Conservation (phyloP, 2,113 vertebrate species). For the Morone chrysops region DNA sequence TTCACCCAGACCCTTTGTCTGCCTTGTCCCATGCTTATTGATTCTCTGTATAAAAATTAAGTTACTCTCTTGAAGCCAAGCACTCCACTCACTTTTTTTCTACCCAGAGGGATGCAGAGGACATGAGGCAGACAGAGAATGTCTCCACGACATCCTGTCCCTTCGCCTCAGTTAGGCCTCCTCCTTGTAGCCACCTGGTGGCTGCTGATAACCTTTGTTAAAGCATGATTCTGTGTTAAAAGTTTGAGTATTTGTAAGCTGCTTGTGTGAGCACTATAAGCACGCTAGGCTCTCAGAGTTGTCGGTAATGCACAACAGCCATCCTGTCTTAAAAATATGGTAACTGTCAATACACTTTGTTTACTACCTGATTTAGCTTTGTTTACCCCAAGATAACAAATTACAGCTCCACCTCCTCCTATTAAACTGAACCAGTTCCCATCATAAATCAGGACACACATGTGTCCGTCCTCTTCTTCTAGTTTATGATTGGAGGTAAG, state of each 20-base stretch:
- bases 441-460: neutral
- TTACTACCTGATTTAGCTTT: conserved; percentile 26
- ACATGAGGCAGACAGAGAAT: neutral
- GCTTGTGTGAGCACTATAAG: conserved; percentile 15
- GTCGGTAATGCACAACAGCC: neutral
- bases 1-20: neutral
- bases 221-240: conserved; percentile 8
- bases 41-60: neutral
- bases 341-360: neutral
- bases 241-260: conserved; percentile 2
- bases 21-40: neutral
- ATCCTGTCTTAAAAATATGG: neutral
- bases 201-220: neutral
- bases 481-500: neutral
- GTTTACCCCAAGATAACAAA: neutral
- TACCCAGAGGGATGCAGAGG: neutral
- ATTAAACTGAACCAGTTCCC: neutral
- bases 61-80: neutral
- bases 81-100: neutral
- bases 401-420: neutral
- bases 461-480: neutral
- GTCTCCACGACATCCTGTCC: neutral
- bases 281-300: neutral
- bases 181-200: neutral
- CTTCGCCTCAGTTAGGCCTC: neutral